Evolutionary conservation across 2,888 invertebrate genomes (phyloP).

Genomic region (Nysson spinosus): DNA sequence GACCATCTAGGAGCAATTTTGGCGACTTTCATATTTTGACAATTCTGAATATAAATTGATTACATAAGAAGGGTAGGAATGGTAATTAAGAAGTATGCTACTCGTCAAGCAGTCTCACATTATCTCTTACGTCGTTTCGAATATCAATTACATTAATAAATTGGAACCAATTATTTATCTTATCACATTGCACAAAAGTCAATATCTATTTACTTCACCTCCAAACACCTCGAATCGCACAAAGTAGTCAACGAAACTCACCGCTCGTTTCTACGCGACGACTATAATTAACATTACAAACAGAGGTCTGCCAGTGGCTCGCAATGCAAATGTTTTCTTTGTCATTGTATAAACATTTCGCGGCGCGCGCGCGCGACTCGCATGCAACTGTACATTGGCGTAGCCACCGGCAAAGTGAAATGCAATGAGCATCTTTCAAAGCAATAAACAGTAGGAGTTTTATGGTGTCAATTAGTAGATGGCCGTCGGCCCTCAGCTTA

Average conservation of each 20-base stretch:
- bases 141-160: not conserved
- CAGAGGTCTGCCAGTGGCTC: slow-evolving; percentile 4
- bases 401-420: not conserved
- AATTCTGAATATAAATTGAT: no score
- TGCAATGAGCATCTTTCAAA: not conserved
- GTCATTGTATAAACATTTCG: slow-evolving; percentile 2
- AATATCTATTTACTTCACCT: no score
- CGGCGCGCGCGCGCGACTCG: not conserved
- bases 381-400: not conserved
- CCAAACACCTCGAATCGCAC: no score
- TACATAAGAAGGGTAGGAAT: no score
- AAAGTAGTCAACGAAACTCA: not conserved
- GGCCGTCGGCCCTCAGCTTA: slow-evolving; percentile 43
- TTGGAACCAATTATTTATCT: no score
- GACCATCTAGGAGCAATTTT: no score
- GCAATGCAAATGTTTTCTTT: slow-evolving; percentile 3
- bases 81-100: no score
- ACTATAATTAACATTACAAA: slow-evolving; percentile 24
- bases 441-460: slow-evolving; percentile 28
- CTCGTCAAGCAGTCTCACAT: not conserved
- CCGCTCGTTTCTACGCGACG: not conserved
- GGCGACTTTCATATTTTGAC: no score
- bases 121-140: not conserved
- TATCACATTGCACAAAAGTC: not conserved
- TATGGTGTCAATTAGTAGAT: slow-evolving; percentile 55